Conservation (phyloP, 2,888 invertebrate species). For the Apamea sordens region DNA sequence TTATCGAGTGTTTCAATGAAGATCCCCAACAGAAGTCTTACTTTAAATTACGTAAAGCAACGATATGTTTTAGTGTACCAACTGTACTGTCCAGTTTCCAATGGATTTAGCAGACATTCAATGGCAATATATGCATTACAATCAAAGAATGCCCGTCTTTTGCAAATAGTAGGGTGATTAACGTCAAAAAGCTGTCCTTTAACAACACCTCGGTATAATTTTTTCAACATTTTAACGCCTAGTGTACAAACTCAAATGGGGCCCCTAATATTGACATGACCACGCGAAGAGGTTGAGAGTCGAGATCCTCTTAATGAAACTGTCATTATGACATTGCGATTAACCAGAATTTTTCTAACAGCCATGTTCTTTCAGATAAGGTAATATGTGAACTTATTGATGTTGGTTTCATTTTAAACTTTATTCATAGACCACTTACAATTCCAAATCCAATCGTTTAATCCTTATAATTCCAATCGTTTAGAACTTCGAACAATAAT, state of each 20-base stretch:
- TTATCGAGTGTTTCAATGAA: too few relatives aligned
- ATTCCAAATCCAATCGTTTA: not conserved
- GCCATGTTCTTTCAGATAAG: not conserved
- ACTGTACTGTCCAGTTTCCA: not conserved
- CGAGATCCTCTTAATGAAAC: slow-evolving; percentile 7
- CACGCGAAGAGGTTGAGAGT: not conserved
- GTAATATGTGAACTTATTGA: not conserved
- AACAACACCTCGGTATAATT: not conserved
- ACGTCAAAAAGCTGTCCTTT: not conserved
- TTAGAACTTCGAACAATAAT: too few relatives aligned
- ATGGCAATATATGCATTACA: not conserved
- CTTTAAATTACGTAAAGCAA: not conserved
- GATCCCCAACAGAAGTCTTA: too few relatives aligned
- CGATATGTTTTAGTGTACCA: not conserved
- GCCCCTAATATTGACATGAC: not conserved
- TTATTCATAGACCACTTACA: not conserved
- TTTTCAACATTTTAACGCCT: not conserved
- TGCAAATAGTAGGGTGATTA: not conserved
- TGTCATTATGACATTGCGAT: slow-evolving; percentile 2
- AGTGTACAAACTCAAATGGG: not conserved
- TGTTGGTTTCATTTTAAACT: not conserved
- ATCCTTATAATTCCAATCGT: too few relatives aligned
- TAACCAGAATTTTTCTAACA: not conserved
- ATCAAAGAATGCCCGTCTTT: not conserved
- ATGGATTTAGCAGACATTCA: not conserved